These are phyloP conservation scores for Nasua narica DNA, from an alignment of 2,797 vertebrate genomes.

Conservation along the genomic window DNA sequence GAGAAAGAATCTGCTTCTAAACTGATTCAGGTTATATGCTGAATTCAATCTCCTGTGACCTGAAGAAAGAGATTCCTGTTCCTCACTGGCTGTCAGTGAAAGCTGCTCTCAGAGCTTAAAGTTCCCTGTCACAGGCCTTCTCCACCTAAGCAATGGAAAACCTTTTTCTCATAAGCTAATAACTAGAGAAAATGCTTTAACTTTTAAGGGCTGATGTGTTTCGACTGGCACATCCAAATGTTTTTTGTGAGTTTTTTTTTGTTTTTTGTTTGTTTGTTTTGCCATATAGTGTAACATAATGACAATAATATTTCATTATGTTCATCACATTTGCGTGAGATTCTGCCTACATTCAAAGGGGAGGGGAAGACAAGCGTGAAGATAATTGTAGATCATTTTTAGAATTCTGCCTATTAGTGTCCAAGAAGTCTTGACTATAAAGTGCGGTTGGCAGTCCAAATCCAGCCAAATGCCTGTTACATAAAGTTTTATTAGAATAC, in stretches of 20 bases:
- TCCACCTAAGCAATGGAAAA: background rate
- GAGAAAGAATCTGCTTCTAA: background rate
- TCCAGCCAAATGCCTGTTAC: background rate
- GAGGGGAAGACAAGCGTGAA: background rate
- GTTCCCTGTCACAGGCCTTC: background rate
- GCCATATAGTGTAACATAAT: background rate
- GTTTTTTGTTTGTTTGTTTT: background rate
- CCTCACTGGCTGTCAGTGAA: background rate
- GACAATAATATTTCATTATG: background rate
- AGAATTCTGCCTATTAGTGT: background rate
- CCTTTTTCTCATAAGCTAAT: background rate
- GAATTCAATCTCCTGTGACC: background rate
- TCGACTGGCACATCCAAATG: background rate
- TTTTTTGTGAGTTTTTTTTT: background rate
- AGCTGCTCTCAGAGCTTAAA: background rate
- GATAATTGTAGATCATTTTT: background rate
- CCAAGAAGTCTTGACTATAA: background rate
- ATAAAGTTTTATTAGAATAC: background rate
- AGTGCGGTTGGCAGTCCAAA: background rate
- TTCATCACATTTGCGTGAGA: background rate
- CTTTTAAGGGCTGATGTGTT: background rate
- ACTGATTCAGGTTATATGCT: background rate
- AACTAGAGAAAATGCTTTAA: background rate
- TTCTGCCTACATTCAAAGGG: background rate
- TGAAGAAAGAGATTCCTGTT: background rate